Evolutionary conservation across 2,113 vertebrate genomes (phyloP).

Genomic region (Raja brachyura): DNA sequence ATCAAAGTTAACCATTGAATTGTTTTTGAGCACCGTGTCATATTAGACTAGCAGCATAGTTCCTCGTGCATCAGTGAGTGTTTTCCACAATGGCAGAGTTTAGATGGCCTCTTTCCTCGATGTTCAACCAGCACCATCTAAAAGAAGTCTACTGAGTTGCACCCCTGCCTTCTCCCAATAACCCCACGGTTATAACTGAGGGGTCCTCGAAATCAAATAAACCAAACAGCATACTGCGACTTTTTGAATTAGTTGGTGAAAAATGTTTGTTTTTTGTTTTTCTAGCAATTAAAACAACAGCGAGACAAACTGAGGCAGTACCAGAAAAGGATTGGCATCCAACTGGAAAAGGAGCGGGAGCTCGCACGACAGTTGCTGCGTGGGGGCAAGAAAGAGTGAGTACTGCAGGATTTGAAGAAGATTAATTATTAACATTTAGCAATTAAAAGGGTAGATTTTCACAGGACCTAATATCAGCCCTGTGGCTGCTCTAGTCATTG

Average conservation of each 20-base stretch:
- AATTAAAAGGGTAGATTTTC: neutral
- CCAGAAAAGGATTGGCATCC: slow-evolving; percentile 67
- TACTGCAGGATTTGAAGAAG: neutral
- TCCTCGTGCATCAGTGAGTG: no score
- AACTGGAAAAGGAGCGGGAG: slow-evolving; percentile 69
- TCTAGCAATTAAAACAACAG: slow-evolving; percentile 91
- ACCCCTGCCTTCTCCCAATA: no score
- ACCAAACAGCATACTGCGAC: neutral
- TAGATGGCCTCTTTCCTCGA: no score
- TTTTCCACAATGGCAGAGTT: no score
- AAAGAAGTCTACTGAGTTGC: no score
- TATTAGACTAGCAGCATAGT: no score
- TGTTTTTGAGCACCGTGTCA: no score
- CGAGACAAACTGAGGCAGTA: slow-evolving; percentile 86
- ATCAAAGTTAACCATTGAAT: no score
- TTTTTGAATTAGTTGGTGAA: neutral
- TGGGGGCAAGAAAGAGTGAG: slow-evolving; percentile 82
- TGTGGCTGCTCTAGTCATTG: neutral
- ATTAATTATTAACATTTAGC: neutral
- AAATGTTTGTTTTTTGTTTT: neutral
- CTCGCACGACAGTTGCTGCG: slow-evolving; percentile 74
- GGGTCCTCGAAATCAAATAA: neutral
- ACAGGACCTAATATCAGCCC: no score
- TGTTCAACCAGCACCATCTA: no score
- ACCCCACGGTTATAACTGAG: neutral